Percentiles rank a stretch among this genome's conserved stretches.
phyloP scores from a whole-genome alignment of 1,140 invertebrate genomes.

The Zaprionus capensis region DNA sequence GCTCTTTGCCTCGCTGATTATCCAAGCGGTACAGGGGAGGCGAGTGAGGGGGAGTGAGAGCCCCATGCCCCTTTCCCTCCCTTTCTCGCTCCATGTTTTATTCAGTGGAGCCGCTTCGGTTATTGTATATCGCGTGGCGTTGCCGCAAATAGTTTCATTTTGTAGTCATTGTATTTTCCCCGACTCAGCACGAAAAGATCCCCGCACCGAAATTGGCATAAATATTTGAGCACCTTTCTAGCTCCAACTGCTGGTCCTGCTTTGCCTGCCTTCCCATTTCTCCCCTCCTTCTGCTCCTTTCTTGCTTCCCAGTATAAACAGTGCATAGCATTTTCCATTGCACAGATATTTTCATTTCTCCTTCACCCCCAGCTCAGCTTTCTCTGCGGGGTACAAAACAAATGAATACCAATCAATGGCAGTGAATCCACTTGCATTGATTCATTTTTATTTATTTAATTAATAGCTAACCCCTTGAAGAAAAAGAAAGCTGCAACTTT shows the following conservation, averaged over 20 bases:
- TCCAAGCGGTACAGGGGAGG: background rate
- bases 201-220: slow-evolving; percentile 46
- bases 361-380: background rate
- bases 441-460: slow-evolving; percentile 41
- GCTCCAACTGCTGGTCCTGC: background rate
- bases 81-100: slow-evolving; percentile 27
- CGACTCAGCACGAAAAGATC: slow-evolving; percentile 44
- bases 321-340: slow-evolving; percentile 6
- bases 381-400: background rate
- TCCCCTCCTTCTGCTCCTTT: background rate
- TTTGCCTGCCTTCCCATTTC: background rate
- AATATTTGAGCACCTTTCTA: slow-evolving; percentile 53
- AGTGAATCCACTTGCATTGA: slow-evolving; percentile 40
- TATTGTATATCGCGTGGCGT: slow-evolving; percentile 53
- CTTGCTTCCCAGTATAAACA: background rate
- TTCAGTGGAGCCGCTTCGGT: slow-evolving; percentile 47
- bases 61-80: background rate
- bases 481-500: background rate
- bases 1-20: slow-evolving; percentile 39
- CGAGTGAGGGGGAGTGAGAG: background rate
- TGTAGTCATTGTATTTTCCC: slow-evolving; percentile 56
- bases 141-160: slow-evolving; percentile 56
- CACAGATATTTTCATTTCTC: slow-evolving; percentile 23
- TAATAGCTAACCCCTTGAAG: slow-evolving; percentile 12
- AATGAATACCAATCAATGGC: slow-evolving; percentile 33